Conservation (phyloP, 2,113 vertebrate species). For the Phrynosoma blainvillii region DNA sequence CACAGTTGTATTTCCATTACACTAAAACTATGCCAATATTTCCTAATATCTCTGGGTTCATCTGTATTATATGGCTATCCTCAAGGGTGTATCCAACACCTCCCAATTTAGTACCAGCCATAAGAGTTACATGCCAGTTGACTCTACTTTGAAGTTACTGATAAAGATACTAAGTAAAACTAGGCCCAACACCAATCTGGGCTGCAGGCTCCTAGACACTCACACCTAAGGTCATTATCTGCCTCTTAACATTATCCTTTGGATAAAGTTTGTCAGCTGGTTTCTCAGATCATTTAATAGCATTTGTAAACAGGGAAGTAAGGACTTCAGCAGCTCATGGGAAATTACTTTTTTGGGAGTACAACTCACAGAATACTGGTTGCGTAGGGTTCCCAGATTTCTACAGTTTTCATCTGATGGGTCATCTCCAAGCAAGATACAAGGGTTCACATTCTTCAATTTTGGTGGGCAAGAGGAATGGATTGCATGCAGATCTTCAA, state of each 20-base stretch:
- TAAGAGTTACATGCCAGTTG: constrained; percentile 28
- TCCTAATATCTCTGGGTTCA: constrained; percentile 24
- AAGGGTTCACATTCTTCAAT: too few species aligned
- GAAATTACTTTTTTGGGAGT: neutral
- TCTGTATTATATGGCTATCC: constrained; percentile 9
- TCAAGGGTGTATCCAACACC: neutral
- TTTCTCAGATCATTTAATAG: constrained; percentile 6
- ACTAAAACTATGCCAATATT: constrained; percentile 5
- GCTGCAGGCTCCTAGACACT: constrained; percentile 15
- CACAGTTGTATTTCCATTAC: neutral
- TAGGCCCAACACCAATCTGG: neutral
- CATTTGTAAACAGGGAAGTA: neutral
- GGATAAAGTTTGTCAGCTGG: constrained; percentile 2
- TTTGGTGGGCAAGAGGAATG: too few species aligned
- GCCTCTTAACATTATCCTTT: constrained; percentile 22
- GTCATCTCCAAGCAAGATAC: too few species aligned
- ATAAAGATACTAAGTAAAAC: constrained; percentile 33
- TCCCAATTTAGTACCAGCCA: constrained; percentile 24
- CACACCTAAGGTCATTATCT: constrained; percentile 35
- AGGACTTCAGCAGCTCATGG: neutral
- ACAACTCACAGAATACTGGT: neutral
- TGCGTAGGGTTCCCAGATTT: neutral
- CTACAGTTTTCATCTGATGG: too few species aligned
- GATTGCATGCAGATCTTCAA: too few species aligned
- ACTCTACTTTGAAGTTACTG: constrained; percentile 20